phyloP scores from a whole-genome alignment of 2,888 invertebrate species.

The Arge pagana region DNA sequence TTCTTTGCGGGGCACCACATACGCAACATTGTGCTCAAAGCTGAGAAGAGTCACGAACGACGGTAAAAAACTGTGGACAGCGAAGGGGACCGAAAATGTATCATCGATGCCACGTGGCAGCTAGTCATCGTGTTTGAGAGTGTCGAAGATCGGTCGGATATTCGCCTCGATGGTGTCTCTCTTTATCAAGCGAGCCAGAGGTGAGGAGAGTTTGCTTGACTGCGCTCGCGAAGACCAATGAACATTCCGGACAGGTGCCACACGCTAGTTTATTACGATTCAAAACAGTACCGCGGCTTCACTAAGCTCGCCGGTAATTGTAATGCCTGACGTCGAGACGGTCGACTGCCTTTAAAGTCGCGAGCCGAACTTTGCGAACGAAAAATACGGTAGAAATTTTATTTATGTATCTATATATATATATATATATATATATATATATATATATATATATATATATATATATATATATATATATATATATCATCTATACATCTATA shows the following conservation, averaged over 20 bases:
- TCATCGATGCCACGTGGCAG: too few species aligned
- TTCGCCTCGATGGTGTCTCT: too few species aligned
- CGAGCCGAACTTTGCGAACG: neutral
- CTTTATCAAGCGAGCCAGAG: neutral
- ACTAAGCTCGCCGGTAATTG: slow-evolving; percentile 46
- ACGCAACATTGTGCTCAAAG: too few species aligned
- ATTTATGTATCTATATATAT: neutral
- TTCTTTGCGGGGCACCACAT: too few species aligned
- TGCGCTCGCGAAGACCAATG: slow-evolving; percentile 31
- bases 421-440: slow-evolving; percentile 6
- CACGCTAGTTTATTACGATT: slow-evolving; percentile 50
- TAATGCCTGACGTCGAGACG: slow-evolving; percentile 33
- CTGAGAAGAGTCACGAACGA: too few species aligned
- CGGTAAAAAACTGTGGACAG: too few species aligned
- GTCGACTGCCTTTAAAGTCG: neutral
- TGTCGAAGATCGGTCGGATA: too few species aligned
- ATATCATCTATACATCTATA: slow-evolving; percentile 21
- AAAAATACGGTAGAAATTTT: neutral
- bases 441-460: neutral
- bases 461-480: slow-evolving; percentile 3
- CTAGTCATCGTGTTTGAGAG: too few species aligned
- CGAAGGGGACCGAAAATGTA: too few species aligned
- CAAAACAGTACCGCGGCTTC: slow-evolving; percentile 32
- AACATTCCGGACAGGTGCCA: slow-evolving; percentile 48
- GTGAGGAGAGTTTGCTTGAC: neutral